Base-by-base conservation (phyloP, 92 coral and sea anemone species). In the Siderastrea radians region DNA sequence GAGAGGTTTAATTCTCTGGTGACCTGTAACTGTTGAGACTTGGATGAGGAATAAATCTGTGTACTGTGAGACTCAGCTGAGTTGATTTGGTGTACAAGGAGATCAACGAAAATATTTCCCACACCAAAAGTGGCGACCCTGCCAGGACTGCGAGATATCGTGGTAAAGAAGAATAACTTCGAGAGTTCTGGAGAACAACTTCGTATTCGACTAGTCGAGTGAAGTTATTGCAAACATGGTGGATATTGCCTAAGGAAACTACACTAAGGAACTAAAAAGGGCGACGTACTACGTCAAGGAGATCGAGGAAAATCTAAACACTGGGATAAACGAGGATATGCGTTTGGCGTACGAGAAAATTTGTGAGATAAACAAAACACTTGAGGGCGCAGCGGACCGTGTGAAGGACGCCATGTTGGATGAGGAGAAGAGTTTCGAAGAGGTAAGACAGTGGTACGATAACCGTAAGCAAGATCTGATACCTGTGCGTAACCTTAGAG, bases 261-360 rank as follows among this genome's bases (percentile, higher is more conserved):
- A 75, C 51, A n/a, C 57, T 8, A 87, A 87, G 52, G 82, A 82
- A n/a, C 80, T 80, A 1, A 45, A 60, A 0, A 80, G 55, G n/a
- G 94, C 88, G 7, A 75, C 77, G 47, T 90, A 62, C 67, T 77
- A 87, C 55, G 69, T 76, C 50, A 80, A 55, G 1, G 94, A 91
- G 48, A 69, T 87, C 52, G 7, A 38, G 60, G 90, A 90, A 70
- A 74, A 71, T 17, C 19, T 71, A 46, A 49, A 62, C 6, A 63
- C 80, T 11, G 81, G 57, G 7, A 79, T 67, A 19, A 77, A 58
- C 12, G 86, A 85, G 38, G 86, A 91, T 44, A 1, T 86, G 11
- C 2, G n/a, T 51, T 6, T 87, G 79, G 91, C 87, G 1, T 87
- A 68, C 68, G 81, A 87, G 17, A 82, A 67, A 57, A 87, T 82